Conservation (phyloP, 2,113 vertebrate genomes). For the Vimba vimba region DNA sequence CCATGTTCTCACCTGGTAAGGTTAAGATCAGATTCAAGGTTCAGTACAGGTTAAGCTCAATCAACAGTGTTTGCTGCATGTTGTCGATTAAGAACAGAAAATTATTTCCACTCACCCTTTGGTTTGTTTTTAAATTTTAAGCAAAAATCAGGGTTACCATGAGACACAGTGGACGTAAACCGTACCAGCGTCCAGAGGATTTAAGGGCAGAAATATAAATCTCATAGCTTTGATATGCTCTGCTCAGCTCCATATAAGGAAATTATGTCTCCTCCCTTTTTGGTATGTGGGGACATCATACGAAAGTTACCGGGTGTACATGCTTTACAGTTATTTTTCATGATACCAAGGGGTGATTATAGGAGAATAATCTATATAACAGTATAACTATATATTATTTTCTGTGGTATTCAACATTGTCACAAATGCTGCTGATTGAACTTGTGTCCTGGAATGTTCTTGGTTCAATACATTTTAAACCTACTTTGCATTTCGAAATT, state of each 20-base stretch:
- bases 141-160: no score
- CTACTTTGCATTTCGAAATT: not conserved
- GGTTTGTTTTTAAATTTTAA: no score
- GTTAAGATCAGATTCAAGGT: not conserved
- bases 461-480: not conserved
- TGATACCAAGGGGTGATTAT: not conserved
- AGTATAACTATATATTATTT: not conserved
- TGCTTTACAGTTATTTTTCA: no score
- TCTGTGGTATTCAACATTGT: not conserved
- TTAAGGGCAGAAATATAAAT: no score
- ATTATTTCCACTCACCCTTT: no score
- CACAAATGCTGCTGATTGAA: not conserved
- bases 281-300: no score
- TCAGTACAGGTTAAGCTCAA: not conserved
- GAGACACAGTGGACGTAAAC: no score
- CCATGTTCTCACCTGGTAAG: constrained; percentile 97
- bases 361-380: not conserved
- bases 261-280: no score
- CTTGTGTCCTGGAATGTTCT: not conserved
- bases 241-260: no score
- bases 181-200: no score
- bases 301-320: no score
- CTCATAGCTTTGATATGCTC: no score
- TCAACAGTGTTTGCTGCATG: not conserved
- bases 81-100: not conserved